A percentile compares a stretch with the other conserved stretches of the same genome.
Conservation (phyloP, 2,113 vertebrate genomes). For the Phasianus colchicus region DNA sequence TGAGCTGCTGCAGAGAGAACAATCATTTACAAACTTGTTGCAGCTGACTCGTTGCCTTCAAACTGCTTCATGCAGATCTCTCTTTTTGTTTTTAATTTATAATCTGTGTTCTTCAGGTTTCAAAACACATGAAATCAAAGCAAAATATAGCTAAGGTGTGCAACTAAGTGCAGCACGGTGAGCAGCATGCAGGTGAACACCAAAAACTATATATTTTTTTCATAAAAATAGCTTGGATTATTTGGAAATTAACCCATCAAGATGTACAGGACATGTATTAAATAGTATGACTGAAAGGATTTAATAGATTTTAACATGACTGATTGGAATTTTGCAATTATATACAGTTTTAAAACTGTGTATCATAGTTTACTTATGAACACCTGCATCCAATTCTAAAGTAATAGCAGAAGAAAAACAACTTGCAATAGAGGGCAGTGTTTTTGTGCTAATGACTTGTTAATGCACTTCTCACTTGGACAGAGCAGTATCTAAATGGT, state of each 20-base stretch:
- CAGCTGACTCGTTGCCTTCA: not conserved
- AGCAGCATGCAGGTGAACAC: not conserved
- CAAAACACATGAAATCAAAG: not conserved
- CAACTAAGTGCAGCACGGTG: not conserved
- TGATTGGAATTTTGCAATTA: not conserved
- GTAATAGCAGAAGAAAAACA: not conserved
- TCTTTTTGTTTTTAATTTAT: not conserved
- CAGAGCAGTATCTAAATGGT: not conserved
- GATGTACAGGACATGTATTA: not conserved
- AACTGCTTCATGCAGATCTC: not conserved
- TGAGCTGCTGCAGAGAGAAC: not conserved
- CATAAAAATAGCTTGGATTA: not conserved
- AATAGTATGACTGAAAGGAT: not conserved
- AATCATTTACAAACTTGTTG: rapidly evolving
- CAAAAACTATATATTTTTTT: not conserved
- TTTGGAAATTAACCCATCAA: not conserved
- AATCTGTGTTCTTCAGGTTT: not conserved
- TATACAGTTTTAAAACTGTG: not conserved
- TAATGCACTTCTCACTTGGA: not conserved
- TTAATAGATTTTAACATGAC: not conserved
- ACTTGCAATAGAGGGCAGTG: constrained; percentile 41
- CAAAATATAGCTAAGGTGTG: not conserved
- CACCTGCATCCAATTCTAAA: not conserved
- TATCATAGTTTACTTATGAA: not conserved
- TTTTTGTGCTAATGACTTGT: not conserved